Evolutionary conservation across 2,113 vertebrate species (phyloP).

Genomic region (Tachysurus fulvidraco): DNA sequence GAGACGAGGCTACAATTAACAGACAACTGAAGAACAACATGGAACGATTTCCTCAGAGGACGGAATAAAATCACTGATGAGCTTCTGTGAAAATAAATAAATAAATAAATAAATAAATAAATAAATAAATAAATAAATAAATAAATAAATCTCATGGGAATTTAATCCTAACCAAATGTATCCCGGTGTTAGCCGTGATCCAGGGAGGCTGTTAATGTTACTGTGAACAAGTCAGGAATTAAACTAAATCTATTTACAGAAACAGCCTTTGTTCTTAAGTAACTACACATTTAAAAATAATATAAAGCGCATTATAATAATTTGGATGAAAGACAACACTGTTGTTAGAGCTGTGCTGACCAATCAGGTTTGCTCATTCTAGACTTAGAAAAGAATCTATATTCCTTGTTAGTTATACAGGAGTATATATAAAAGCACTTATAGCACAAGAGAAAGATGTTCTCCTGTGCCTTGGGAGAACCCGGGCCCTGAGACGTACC

Average conservation of each 20-base stretch:
- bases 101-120: neutral
- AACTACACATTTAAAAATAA: neutral
- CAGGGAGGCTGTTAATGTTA: neutral
- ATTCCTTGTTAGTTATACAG: neutral
- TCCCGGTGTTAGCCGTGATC: neutral
- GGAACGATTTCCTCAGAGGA: neutral
- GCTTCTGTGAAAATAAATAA: neutral
- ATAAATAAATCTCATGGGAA: neutral
- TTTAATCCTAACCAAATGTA: neutral
- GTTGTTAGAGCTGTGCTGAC: neutral
- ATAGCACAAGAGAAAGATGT: neutral
- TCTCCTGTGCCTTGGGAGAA: neutral
- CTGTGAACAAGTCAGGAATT: neutral
- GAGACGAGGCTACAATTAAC: too few relatives aligned
- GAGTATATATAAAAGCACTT: neutral
- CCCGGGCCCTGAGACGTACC: constrained; percentile 66
- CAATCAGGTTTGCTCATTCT: neutral
- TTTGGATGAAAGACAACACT: neutral
- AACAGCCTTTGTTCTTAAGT: neutral
- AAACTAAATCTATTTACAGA: neutral
- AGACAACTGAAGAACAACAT: too few relatives aligned
- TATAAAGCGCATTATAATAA: neutral
- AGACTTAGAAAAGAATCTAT: neutral
- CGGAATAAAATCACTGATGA: neutral
- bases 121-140: too few relatives aligned